Base-by-base conservation (phyloP, 2,797 vertebrate species). In the Clarias platycephalus region DNA sequence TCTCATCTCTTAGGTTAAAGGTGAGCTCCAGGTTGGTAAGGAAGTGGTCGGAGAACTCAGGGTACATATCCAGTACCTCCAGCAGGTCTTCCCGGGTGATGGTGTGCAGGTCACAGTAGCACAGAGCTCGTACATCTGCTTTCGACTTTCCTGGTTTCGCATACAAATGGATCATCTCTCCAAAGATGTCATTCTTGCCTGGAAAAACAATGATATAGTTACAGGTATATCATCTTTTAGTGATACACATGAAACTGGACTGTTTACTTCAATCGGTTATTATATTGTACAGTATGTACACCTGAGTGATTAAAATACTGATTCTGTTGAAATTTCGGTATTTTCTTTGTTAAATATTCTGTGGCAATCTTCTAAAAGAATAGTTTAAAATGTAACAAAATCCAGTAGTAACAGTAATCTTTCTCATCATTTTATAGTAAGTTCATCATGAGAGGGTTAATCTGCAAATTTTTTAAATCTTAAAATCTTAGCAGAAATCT, bases 181-280 rank as follows among this genome's bases (percentile, higher is more conserved):
- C 98, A 90, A 99, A 99, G 90, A 99, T 99, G 92, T 99, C 98
- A 80, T 99, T 99, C 95, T 98, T 99, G 60, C 98, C 98, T 99
- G 90, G 20, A 74, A 28, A 53, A 20, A 81, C 81, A 88, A 91
- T 88, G 92, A 28, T 88, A 81, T 85, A 2, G 31, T 22, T 49
- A 40, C 37, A 40, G 37, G 37, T 40, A 7, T 0, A 24, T 40
- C 2, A 7, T 22, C 18, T 75, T 31, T 53, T 53, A 16, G 44
- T 5, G 40, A 77, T 77, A 15, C 55, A 24, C 20, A 26, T 37
- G 15, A 60, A 62, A 16, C 12, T 62, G 75, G 10, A 62, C 9
- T 28, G 71, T 28, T 74, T 58, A 34, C 9, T 57, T 55, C 7
- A 24, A 12, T 12, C 44, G 5, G 44, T 49, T 49, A 49, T 49